Conservation (phyloP, 2,797 vertebrate species). For the Squalus acanthias region DNA sequence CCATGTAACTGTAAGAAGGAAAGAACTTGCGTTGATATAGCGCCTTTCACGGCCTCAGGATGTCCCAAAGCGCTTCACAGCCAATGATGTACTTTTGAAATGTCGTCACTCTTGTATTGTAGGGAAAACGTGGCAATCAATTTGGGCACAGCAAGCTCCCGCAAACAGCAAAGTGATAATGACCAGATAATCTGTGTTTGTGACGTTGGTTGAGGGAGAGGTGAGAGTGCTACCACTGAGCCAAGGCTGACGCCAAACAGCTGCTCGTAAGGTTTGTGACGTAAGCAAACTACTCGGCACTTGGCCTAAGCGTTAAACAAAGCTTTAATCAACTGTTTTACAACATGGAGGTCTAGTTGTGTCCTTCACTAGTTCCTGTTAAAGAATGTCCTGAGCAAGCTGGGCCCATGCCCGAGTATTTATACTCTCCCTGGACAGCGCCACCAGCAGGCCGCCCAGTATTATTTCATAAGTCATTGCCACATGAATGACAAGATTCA, state of each 20-base stretch:
- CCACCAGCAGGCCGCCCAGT: too few species aligned
- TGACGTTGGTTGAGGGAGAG: not conserved
- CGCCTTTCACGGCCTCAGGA: not conserved
- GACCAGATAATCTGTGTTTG: not conserved
- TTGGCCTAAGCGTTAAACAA: too few species aligned
- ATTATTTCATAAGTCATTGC: too few species aligned
- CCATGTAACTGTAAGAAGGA: not conserved
- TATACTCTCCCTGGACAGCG: too few species aligned
- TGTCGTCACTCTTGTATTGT: too few species aligned
- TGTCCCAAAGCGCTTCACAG: not conserved
- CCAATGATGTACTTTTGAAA: not conserved
- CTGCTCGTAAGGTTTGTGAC: not conserved
- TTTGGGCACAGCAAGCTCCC: not conserved
- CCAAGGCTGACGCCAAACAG: not conserved
- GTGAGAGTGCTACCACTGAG: not conserved
- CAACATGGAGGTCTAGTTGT: too few species aligned
- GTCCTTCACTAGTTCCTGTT: too few species aligned
- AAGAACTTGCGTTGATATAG: not conserved
- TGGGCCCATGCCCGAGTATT: too few species aligned
- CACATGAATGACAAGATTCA: too few species aligned
- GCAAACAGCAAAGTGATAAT: not conserved
- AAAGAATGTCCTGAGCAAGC: too few species aligned
- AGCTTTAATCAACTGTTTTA: too few species aligned
- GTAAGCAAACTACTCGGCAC: too few species aligned
- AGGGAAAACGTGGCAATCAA: not conserved